These are phyloP conservation scores for Dreissena rostriformis DNA, from an alignment of 1,140 invertebrate species.

Conservation along the genomic window DNA sequence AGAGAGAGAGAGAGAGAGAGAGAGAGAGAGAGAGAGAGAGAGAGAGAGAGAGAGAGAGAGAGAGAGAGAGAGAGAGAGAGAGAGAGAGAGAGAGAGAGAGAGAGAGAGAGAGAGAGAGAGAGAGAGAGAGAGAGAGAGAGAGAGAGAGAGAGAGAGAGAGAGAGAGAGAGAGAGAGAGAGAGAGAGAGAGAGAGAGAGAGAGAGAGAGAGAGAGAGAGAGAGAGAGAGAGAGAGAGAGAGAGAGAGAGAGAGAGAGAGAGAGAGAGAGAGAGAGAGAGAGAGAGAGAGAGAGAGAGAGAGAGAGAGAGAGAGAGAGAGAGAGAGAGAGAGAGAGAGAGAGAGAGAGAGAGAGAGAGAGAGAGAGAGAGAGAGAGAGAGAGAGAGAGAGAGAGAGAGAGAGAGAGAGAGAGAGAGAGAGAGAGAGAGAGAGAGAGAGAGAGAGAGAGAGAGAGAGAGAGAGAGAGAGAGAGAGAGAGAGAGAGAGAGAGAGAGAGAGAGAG, in stretches of 20 bases:
- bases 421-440: constrained; percentile 4
- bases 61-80: constrained; percentile 4
- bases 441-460: constrained; percentile 4
- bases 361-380: constrained; percentile 4
- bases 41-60: constrained; percentile 4
- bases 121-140: constrained; percentile 4
- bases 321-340: constrained; percentile 4
- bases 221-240: constrained; percentile 4
- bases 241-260: constrained; percentile 4
- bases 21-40: constrained; percentile 4
- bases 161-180: constrained; percentile 1
- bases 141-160: constrained; percentile 4
- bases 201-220: constrained; percentile 4
- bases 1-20: constrained; percentile 4
- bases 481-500: constrained; percentile 4
- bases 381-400: constrained; percentile 4
- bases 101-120: constrained; percentile 4
- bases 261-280: constrained; percentile 4
- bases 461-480: constrained; percentile 4
- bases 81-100: constrained; percentile 4
- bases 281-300: constrained; percentile 4
- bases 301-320: constrained; percentile 4
- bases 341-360: constrained; percentile 4
- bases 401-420: constrained; percentile 4
- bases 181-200: constrained; percentile 4